A percentile compares a stretch with the other conserved stretches of the same genome.
phyloP scores from a whole-genome alignment of 2,113 vertebrate species.

The Chaenocephalus aceratus region DNA sequence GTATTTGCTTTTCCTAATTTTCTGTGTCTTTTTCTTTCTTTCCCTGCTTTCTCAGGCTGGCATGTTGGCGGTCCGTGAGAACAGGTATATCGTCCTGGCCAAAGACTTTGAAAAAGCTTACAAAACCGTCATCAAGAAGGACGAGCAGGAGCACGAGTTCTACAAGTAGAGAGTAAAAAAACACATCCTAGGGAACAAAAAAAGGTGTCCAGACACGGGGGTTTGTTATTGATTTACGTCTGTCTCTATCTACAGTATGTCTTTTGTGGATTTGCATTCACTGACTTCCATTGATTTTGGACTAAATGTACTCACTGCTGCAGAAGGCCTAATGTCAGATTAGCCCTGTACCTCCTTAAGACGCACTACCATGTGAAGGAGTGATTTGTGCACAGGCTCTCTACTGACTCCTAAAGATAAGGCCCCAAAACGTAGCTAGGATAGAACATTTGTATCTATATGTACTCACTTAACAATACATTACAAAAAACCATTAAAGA shows the following conservation, averaged over 20 bases:
- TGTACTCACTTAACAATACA: slow-evolving; percentile 52
- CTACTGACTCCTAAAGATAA: slow-evolving; percentile 36
- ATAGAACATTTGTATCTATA: slow-evolving; percentile 66
- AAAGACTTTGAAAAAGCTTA: slow-evolving; percentile 97
- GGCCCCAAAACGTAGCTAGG: slow-evolving; percentile 23
- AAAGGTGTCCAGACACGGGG: slow-evolving; percentile 34
- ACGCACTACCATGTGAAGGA: slow-evolving; percentile 21
- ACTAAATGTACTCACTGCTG: slow-evolving; percentile 53
- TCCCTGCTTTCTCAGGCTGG: slow-evolving; percentile 83
- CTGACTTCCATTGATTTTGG: slow-evolving; percentile 47
- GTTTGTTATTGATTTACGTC: slow-evolving; percentile 43
- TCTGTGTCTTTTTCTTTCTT: slow-evolving; percentile 5
- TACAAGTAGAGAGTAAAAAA: slow-evolving; percentile 88
- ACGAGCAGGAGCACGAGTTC: slow-evolving; percentile 96
- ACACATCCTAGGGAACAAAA: not conserved
- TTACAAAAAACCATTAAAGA: slow-evolving; percentile 72
- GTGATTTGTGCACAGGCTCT: slow-evolving; percentile 49
- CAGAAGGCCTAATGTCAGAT: slow-evolving; percentile 40
- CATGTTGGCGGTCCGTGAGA: slow-evolving; percentile 95
- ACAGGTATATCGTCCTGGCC: slow-evolving; percentile 94
- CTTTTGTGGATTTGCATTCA: slow-evolving; percentile 49
- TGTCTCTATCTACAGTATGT: slow-evolving; percentile 47
- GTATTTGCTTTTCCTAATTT: not conserved
- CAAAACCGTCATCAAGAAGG: slow-evolving; percentile 96
- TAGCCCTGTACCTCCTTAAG: slow-evolving; percentile 30